These are phyloP conservation scores for Paguma larvata DNA, from an alignment of 2,797 vertebrate genomes.

Conservation along the genomic window DNA sequence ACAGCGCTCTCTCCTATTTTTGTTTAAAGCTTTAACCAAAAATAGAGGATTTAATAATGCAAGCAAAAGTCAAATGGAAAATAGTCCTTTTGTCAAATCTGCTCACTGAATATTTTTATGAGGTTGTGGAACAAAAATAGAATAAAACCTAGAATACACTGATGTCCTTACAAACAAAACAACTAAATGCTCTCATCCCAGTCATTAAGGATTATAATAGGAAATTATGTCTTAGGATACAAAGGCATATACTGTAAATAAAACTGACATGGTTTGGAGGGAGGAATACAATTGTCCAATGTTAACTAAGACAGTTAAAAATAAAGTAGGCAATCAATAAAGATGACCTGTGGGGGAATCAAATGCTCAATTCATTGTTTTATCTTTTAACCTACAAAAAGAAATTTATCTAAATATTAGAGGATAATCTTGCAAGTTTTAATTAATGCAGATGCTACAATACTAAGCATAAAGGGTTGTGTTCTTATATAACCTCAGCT, in stretches of 20 bases:
- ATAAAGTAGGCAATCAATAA: background rate
- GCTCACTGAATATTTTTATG: background rate
- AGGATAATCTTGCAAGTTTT: background rate
- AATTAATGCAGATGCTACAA: background rate
- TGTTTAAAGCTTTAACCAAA: background rate
- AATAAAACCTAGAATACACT: background rate
- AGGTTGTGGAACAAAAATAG: background rate
- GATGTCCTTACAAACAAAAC: background rate
- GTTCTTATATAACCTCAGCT: background rate
- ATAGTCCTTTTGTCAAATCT: background rate
- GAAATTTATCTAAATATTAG: background rate
- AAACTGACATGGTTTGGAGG: background rate
- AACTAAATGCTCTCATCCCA: background rate
- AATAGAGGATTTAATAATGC: background rate
- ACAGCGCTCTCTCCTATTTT: background rate
- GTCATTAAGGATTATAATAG: background rate
- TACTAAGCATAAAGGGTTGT: background rate
- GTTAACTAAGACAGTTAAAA: background rate
- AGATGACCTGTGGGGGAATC: background rate
- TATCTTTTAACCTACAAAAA: background rate
- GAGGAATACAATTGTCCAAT: background rate
- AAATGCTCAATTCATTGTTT: background rate
- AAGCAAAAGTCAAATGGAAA: background rate
- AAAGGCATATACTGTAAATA: background rate
- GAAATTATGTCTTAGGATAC: background rate